Evolutionary conservation across 2,113 vertebrate genomes (phyloP), one percentile per base, ranked within the genome.

Genomic region (Oreochromis niloticus): DNA sequence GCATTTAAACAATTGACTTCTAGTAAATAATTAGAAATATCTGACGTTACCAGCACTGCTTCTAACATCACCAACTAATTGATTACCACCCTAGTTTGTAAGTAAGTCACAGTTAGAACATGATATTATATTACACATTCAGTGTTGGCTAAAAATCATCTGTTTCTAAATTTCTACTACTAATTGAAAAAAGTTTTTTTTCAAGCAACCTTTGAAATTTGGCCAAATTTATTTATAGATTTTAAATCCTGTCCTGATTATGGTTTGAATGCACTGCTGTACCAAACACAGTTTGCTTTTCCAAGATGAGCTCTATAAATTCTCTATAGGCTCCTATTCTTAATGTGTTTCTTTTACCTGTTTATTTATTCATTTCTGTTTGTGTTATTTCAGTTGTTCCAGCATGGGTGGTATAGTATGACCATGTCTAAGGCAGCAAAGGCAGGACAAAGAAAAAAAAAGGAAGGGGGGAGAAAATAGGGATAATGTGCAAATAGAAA

Each of bases 61-160:
- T 6, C 32, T 36, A 66, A 36, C 61, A 36, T 66, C 0, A 32
- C 6, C 32, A 66, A 19, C 17, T 0, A 36, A 66, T 0, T 19
- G 2, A 63, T n/a, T 6, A 54, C 19, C 55, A 55, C 10, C 6
- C n/a, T 22, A 55, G 7, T 13, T 50, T 50, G 14, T 50, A 50
- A 17, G n/a, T n/a, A 55, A 52, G n/a, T 55, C 52, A 55, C 30
- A 34, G 5, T 34, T 63, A 63, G 16, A 63, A 11, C 30, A 34
- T 1, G 16, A 61, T 61, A 17, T 19, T 9, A 19, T 11, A 63
- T 63, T 63, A 19, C 9, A 63, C 16, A 19, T 63, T 63, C 9
- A 36, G 32, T 19, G 16, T 32, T 61, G 6, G 32, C 27, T 63
- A 63, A 36, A 34, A 63, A 24, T 55, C 10, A 24, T 30, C 16